Base-by-base conservation (phyloP, 2,888 invertebrate species). In the Cyaniris semiargus region DNA sequence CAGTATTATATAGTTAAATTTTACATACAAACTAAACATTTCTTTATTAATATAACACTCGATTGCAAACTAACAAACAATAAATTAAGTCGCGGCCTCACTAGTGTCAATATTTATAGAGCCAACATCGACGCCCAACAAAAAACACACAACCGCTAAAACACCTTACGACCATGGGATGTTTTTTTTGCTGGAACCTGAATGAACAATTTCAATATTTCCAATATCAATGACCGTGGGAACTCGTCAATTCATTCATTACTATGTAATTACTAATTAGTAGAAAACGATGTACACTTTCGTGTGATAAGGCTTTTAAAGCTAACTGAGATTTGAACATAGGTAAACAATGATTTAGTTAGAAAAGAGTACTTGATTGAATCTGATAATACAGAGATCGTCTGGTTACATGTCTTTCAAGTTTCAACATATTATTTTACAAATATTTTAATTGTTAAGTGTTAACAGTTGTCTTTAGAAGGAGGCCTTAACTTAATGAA, bases 61-160 rank as follows among this genome's bases (percentile, higher is more conserved):
- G 83, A 83, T 84, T 83, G 82, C 82, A 80, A 82, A 80, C 81
- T 84, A 84, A 84, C 83, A 87, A 87, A 88, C 84, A 85, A 81
- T 82, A 79, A 80, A 81, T 79, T 66, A 74, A 21, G 48, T 18
- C 18, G 48, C 18, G 48, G 83, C 82, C 84, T 85, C 85, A 82
- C 83, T 80, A 80, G 66, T 81, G 87, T 89, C 86, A 93, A 93
- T 91, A 90, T 93, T 93, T 84, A 82, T 81, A 77, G 79, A 87
- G 87, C 85, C 83, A 89, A 94, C 86, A 90, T 66, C 18, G 27
- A 66, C 70, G 83, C 92, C 92, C 92, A 93, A 91, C 91, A 91
- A 90, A 92, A 89, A 89, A 86, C 86, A 86, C 85, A 87, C 86
- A 89, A 88, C 89, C 89, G 91, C 89, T 90, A 91, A 92, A 91